Base-by-base conservation (phyloP, 2,113 vertebrate species). In the Myotis brandtii region DNA sequence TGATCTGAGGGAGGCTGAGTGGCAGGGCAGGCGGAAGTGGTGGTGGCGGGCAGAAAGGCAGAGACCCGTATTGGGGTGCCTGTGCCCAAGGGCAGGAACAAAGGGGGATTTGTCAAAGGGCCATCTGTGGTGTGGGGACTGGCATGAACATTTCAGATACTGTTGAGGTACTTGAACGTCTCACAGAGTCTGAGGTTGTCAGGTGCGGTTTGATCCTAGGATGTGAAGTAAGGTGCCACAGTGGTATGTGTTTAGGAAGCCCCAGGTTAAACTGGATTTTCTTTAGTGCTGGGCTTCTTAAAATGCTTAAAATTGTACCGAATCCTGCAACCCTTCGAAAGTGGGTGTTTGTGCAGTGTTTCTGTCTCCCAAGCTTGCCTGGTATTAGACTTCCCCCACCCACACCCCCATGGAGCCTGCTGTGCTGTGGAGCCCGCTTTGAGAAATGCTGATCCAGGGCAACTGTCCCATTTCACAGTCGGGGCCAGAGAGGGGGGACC, bases 401-500 rank as follows among this genome's bases (percentile, higher is more conserved):
- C 20, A 2, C 27, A 6, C 7, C n/a, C 8, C 12, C 13, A 1
- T 17, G 18, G 66, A 82, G 81, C 10, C 27, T 21, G 34, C 62
- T 12, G 48, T 6, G 67, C 32, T 69, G 1, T 7, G 50, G 62
- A 85, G 54, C 13, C 30, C 3, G n/a, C 21, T 9, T 62, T 52
- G 56, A 70, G 43, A 89, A 34, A 4, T 10, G 23, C 54, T 90
- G 20, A 75, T 69, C 77, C 56, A 34, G 48, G 76, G 80, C 46
- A 27, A 70, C 17, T 7, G 27, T 87, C 69, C 93, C 69, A 54
- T 87, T 72, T 89, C 93, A 93, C 77, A 89, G 92, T 17, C 43
- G n/a, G 75, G 66, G 70, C 34, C 46, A 54, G 23, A 32, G 86
- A 79, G 40, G 40, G 54, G 7, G 27, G 20, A 66, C 80, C 30